Percentiles rank a stretch among this genome's conserved stretches.
These are phyloP conservation scores for Rugalucina vietnamica DNA, from an alignment of 2,888 invertebrate species.

Conservation along the genomic window DNA sequence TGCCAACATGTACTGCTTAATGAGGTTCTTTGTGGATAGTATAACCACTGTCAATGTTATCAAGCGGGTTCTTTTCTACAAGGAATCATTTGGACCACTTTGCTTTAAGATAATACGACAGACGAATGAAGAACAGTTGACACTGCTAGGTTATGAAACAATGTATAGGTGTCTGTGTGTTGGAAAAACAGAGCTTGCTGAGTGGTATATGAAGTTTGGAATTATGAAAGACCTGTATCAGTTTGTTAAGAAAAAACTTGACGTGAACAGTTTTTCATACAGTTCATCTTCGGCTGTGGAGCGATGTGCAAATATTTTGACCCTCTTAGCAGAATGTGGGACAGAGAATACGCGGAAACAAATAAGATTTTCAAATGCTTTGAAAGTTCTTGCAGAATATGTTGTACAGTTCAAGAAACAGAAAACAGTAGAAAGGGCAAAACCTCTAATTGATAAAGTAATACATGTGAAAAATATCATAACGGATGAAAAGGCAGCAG, in stretches of 20 bases:
- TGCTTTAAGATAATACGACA: slow-evolving; percentile 57
- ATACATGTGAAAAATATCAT: slow-evolving; percentile 28
- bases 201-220: slow-evolving; percentile 49
- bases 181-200: slow-evolving; percentile 52
- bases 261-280: slow-evolving; percentile 24
- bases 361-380: slow-evolving; percentile 51
- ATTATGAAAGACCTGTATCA: slow-evolving; percentile 56
- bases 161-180: slow-evolving; percentile 56
- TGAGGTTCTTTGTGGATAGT: slow-evolving; percentile 57
- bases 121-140: slow-evolving; percentile 35
- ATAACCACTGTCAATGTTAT: slow-evolving; percentile 56
- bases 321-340: slow-evolving; percentile 43
- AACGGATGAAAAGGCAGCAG: slow-evolving; percentile 27
- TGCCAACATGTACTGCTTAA: slow-evolving; percentile 41
- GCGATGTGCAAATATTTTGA: slow-evolving; percentile 45
- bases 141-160: slow-evolving; percentile 32
- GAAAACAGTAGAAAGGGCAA: not conserved
- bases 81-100: slow-evolving; percentile 44
- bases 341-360: slow-evolving; percentile 40
- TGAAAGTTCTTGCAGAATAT: slow-evolving; percentile 52
- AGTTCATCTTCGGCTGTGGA: slow-evolving; percentile 30
- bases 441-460: slow-evolving; percentile 9
- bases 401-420: slow-evolving; percentile 26
- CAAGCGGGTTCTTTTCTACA: slow-evolving; percentile 54
- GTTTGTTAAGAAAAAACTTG: slow-evolving; percentile 37